These are phyloP conservation scores for Heliconius ethilla DNA, from an alignment of 2,888 invertebrate genomes.

Conservation along the genomic window DNA sequence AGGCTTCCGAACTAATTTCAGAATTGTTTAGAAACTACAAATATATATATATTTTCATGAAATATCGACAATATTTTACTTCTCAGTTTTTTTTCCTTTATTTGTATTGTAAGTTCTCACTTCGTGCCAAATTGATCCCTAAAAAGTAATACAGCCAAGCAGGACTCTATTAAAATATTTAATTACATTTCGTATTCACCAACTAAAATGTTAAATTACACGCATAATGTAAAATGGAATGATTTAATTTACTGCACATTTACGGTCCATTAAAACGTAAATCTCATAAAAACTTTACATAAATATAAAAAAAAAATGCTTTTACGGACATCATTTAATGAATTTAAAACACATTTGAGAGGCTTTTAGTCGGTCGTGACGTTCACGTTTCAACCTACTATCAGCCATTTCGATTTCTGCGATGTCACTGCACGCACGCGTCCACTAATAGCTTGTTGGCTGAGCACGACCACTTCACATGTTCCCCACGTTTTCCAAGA, in stretches of 20 bases:
- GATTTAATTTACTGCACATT: slow-evolving; percentile 7
- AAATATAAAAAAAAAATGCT: not conserved
- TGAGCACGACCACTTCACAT: slow-evolving; percentile 55
- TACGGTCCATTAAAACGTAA: slow-evolving; percentile 14
- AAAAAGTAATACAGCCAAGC: not conserved
- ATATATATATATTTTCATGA: too few relatives aligned
- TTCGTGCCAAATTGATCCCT: too few relatives aligned
- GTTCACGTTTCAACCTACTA: slow-evolving; percentile 51
- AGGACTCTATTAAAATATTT: not conserved
- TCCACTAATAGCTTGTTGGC: slow-evolving; percentile 37
- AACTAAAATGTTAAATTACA: not conserved
- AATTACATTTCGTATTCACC: slow-evolving; percentile 6
- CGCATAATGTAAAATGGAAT: slow-evolving; percentile 3
- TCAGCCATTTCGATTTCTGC: slow-evolving; percentile 64
- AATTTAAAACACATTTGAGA: slow-evolving; percentile 44
- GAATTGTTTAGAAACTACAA: too few relatives aligned
- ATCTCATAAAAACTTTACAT: slow-evolving; percentile 1
- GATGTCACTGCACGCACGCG: slow-evolving; percentile 63
- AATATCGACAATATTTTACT: too few relatives aligned
- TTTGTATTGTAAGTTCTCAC: too few relatives aligned
- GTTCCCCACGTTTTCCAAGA: slow-evolving; percentile 62
- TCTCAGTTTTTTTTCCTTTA: too few relatives aligned
- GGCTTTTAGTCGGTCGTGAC: slow-evolving; percentile 45
- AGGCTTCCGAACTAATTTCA: too few relatives aligned
- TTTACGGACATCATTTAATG: slow-evolving; percentile 22